Evolutionary conservation across 2,797 vertebrate species (phyloP), one percentile per base, ranked within the genome.

Genomic region (Heterohyrax brucei): DNA sequence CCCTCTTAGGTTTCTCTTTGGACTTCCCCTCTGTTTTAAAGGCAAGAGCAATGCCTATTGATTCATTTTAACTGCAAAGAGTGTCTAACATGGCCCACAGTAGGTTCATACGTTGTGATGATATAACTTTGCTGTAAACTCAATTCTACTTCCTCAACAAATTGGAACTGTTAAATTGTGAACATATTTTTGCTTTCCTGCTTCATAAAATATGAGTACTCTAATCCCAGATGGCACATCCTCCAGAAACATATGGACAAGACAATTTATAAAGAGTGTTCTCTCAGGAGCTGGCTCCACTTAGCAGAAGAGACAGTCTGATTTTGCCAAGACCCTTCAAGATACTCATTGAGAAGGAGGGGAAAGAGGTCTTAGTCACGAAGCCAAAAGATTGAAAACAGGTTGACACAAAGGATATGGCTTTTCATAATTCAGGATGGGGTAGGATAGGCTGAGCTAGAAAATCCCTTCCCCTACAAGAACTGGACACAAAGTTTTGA

Each of bases 171-270:
- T 94, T 97, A 97, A 97, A 96, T 83, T 96, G 90, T 89, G 93
- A 97, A 96, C 94, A 95, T 97, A 93, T 96, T 97, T 97, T 96
- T 96, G 22, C 96, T 93, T 96, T 97, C 78, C 92, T 92, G 87
- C 82, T 92, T 96, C 81, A 96, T 97, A 96, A 98, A 96, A 97
- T 96, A 96, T 39, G 78, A 97, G 78, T 92, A 66, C 92, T 96
- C 70, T 85, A 96, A 94, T 95, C 94, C 95, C 97, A 97, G 96
- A 95, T 96, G 97, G 97, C 79, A 92, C 56, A 90, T 96, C 87
- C 82, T 94, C 82, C 94, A 96, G 87, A 95, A 96, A 96, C 97
- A 97, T 95, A 97, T 96, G 97, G 93, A 88, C 66, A 89, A 95
- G 75, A 90, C 87, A 59, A 21, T 96, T 98, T 86, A 92, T 84